phyloP scores from a whole-genome alignment of 2,797 vertebrate species.

The Nothura maculosa region DNA sequence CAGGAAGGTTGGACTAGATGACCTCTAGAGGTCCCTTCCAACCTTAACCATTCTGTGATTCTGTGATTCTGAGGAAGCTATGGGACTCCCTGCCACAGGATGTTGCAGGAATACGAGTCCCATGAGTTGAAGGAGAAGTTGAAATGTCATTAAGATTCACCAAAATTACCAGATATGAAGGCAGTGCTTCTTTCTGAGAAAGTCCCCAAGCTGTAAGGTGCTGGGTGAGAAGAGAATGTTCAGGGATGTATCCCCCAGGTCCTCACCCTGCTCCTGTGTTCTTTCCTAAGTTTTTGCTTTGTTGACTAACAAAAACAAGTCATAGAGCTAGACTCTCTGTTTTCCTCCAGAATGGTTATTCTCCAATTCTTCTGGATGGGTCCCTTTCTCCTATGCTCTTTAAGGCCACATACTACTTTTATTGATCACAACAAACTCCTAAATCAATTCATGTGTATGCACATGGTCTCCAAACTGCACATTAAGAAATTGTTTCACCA shows the following conservation, averaged over 20 bases:
- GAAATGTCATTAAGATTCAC: not conserved
- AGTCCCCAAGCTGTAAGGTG: not conserved
- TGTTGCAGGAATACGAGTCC: not conserved
- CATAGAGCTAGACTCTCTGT: not conserved
- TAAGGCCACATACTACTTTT: not conserved
- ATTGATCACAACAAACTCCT: not conserved
- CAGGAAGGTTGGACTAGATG: too few species aligned
- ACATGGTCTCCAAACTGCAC: not conserved
- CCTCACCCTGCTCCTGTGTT: not conserved
- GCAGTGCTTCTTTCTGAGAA: not conserved
- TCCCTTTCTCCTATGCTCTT: not conserved
- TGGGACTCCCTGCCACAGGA: not conserved
- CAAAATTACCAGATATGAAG: not conserved
- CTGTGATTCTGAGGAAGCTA: not conserved
- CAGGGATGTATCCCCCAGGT: not conserved
- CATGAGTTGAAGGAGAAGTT: not conserved
- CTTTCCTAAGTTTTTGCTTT: not conserved
- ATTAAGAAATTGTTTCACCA: not conserved
- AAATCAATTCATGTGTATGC: not conserved
- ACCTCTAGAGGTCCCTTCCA: too few species aligned
- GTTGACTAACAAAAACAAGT: not conserved
- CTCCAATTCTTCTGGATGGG: not conserved
- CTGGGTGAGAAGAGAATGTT: not conserved
- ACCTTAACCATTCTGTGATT: too few species aligned
- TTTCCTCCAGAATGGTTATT: not conserved